Conservation (phyloP, 2,888 invertebrate species). For the Alloscopus bannaensis region DNA sequence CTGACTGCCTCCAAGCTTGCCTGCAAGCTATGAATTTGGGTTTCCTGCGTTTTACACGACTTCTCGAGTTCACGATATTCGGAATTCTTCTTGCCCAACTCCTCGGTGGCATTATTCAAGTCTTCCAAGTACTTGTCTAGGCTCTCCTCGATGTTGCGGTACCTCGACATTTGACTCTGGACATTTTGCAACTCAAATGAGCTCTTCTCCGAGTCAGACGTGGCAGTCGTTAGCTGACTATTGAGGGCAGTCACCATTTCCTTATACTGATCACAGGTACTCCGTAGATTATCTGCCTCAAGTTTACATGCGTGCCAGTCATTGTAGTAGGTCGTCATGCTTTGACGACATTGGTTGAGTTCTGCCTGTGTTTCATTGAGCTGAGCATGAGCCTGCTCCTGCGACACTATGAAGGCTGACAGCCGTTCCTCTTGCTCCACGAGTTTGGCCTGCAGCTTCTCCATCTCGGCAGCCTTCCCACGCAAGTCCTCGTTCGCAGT, state of each 20-base stretch:
- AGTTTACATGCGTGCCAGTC: too few relatives aligned
- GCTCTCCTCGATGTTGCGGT: slow-evolving; percentile 21
- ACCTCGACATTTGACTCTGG: slow-evolving; percentile 20
- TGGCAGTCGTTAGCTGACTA: too few relatives aligned
- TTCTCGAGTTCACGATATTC: slow-evolving; percentile 21
- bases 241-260: too few relatives aligned
- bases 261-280: too few relatives aligned
- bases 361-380: too few relatives aligned
- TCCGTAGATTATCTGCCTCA: slow-evolving; percentile 38
- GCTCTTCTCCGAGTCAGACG: too few relatives aligned
- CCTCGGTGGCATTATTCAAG: slow-evolving; percentile 41
- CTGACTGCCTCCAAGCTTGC: not conserved
- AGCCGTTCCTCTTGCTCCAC: too few relatives aligned
- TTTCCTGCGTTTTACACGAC: slow-evolving; percentile 20
- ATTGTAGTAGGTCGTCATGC: too few relatives aligned
- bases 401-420: too few relatives aligned
- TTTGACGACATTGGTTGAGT: too few relatives aligned
- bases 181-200: slow-evolving; percentile 4
- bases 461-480: slow-evolving; percentile 17
- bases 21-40: slow-evolving; percentile 36
- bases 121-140: slow-evolving; percentile 46
- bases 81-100: slow-evolving; percentile 42
- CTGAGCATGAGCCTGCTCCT: too few relatives aligned
- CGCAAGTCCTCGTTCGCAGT: slow-evolving; percentile 1
- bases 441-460: slow-evolving; percentile 21